Conservation (phyloP, 1,140 invertebrate genomes). For the Druon quercuslanigerum region DNA sequence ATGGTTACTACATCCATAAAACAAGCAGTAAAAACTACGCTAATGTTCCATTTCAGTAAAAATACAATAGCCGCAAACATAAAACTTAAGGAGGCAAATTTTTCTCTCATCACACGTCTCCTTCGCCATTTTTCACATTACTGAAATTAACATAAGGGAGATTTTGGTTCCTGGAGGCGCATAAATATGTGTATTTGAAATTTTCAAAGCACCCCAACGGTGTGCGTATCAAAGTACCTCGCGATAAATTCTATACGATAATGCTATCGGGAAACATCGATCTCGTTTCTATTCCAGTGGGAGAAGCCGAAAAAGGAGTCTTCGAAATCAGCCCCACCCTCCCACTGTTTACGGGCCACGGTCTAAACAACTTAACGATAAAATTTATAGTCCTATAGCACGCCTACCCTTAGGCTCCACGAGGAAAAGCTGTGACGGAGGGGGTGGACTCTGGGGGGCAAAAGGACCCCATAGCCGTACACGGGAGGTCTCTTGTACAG, state of each 20-base stretch:
- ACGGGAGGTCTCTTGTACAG: constrained; percentile 70
- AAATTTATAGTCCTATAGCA: constrained; percentile 75
- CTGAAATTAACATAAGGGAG: constrained; percentile 13
- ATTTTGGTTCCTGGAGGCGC: not conserved
- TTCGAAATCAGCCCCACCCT: constrained; percentile 63
- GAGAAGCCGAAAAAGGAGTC: constrained; percentile 53
- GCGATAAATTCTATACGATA: not conserved
- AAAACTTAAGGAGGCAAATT: constrained; percentile 17
- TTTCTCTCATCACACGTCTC: not conserved
- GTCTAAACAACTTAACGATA: constrained; percentile 76
- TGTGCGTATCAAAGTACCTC: not conserved
- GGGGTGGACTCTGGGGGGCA: constrained; percentile 46
- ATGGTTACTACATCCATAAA: constrained; percentile 22
- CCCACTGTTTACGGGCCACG: constrained; percentile 61
- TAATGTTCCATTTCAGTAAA: constrained; percentile 22
- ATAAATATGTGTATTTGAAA: not conserved
- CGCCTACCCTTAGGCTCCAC: constrained; percentile 67
- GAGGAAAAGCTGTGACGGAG: constrained; percentile 47
- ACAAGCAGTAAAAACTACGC: constrained; percentile 10
- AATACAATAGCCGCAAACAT: constrained; percentile 19
- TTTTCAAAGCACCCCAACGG: not conserved
- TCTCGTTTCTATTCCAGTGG: constrained; percentile 12
- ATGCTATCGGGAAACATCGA: constrained; percentile 17
- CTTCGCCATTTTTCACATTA: not conserved
- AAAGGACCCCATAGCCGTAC: constrained; percentile 59